phyloP scores from a whole-genome alignment of 2,113 vertebrate species.

The Rhombomys opimus region DNA sequence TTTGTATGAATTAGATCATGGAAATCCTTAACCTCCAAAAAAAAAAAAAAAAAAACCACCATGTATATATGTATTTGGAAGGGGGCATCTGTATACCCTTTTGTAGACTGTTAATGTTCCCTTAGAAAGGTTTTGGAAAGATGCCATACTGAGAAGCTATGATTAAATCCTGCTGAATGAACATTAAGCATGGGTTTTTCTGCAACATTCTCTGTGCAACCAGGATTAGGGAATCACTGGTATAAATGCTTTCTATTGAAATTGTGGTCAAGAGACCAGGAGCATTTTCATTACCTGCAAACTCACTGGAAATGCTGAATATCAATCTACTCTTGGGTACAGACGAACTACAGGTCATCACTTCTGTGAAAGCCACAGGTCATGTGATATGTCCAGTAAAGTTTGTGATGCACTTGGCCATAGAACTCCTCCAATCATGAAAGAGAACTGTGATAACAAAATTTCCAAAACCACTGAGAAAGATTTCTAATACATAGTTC shows the following conservation, averaged over 20 bases:
- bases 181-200: neutral
- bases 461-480: neutral
- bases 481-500: slow-evolving; percentile 20
- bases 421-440: neutral
- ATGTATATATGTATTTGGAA: neutral
- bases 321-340: neutral
- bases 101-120: neutral
- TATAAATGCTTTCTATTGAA: slow-evolving; percentile 39
- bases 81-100: neutral
- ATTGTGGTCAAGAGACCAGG: neutral
- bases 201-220: neutral
- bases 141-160: neutral
- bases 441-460: neutral
- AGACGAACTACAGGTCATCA: neutral
- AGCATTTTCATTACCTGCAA: neutral
- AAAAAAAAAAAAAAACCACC: slow-evolving; percentile 6
- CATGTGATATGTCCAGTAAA: neutral
- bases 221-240: neutral
- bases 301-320: neutral
- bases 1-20: neutral
- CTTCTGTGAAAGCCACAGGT: neutral
- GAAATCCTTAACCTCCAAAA: neutral
- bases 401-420: neutral
- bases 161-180: neutral
- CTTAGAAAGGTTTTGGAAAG: neutral